These are phyloP conservation scores for Phasianus colchicus DNA, from an alignment of 2,113 vertebrate genomes.

Conservation along the genomic window DNA sequence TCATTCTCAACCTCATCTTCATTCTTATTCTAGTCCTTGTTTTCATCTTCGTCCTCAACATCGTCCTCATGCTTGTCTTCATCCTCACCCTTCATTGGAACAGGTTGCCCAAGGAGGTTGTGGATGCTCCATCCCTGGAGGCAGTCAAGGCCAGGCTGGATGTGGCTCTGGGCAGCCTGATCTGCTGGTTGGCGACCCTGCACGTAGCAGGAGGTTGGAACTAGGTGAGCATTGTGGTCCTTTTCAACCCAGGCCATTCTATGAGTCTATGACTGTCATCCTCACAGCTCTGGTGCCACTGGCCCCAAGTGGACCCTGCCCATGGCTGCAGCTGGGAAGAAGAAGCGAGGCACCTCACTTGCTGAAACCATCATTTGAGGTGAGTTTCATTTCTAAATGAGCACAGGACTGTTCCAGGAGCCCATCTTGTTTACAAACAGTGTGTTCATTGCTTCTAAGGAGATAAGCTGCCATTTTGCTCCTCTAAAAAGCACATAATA, in stretches of 20 bases:
- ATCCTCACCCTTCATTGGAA: too few species aligned
- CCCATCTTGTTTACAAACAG: neutral
- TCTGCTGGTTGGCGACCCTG: too few species aligned
- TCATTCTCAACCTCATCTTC: too few species aligned
- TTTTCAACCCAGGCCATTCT: too few species aligned
- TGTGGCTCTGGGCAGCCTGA: too few species aligned
- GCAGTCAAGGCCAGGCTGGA: too few species aligned
- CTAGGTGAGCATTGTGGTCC: too few species aligned
- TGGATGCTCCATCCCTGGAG: too few species aligned
- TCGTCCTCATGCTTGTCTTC: too few species aligned
- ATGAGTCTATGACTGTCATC: too few species aligned
- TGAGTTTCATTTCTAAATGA: neutral
- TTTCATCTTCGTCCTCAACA: neutral
- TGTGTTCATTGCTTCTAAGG: neutral
- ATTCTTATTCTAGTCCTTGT: neutral
- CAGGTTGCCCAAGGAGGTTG: too few species aligned
- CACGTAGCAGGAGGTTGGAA: too few species aligned
- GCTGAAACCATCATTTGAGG: neutral
- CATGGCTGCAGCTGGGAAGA: rapidly evolving
- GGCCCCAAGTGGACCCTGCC: rapidly evolving
- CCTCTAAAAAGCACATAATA: neutral
- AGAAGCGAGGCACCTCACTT: neutral
- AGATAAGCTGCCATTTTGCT: neutral
- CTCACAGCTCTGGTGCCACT: neutral
- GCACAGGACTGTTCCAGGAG: neutral